Percentiles rank a stretch among this genome's conserved stretches.
Conservation (phyloP, 2,113 vertebrate species). For the Caranx ignobilis region DNA sequence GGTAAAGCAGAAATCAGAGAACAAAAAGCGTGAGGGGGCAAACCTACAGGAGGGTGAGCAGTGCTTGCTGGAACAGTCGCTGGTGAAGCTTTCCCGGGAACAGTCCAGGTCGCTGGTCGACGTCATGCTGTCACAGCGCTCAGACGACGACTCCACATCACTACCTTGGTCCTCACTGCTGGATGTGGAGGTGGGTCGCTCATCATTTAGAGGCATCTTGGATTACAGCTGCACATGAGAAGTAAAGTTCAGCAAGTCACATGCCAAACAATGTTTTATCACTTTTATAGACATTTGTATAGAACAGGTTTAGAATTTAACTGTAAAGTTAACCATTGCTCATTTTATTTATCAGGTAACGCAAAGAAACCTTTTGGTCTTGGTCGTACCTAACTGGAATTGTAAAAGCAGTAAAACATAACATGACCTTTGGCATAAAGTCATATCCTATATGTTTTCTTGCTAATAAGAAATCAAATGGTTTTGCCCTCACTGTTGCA, state of each 20-base stretch:
- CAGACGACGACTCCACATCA: conserved; percentile 88
- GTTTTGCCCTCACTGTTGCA: no score
- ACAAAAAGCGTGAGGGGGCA: not conserved
- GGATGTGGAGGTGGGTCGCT: conserved; percentile 81
- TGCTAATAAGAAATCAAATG: not conserved
- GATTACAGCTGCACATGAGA: conserved; percentile 51
- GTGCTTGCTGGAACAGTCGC: conserved; percentile 92
- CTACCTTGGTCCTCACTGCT: conserved; percentile 87
- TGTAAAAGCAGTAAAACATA: not conserved
- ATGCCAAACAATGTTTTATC: not conserved
- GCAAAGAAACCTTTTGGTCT: no score
- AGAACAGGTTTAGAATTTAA: not conserved
- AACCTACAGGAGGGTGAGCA: conserved; percentile 92
- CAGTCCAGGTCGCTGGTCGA: conserved; percentile 88
- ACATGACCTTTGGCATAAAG: not conserved
- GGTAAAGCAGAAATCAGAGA: not conserved
- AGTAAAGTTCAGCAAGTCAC: not conserved
- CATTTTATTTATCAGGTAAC: no score
- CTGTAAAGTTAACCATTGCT: not conserved
- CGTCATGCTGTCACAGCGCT: conserved; percentile 86
- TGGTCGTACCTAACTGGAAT: not conserved
- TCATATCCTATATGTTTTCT: not conserved
- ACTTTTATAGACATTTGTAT: not conserved
- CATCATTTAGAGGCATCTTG: conserved; percentile 91
- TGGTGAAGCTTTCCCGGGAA: conserved; percentile 91